Evolutionary conservation across 2,113 vertebrate genomes (phyloP), one percentile per base, ranked within the genome.

Genomic region (Hydrolagus affinis): DNA sequence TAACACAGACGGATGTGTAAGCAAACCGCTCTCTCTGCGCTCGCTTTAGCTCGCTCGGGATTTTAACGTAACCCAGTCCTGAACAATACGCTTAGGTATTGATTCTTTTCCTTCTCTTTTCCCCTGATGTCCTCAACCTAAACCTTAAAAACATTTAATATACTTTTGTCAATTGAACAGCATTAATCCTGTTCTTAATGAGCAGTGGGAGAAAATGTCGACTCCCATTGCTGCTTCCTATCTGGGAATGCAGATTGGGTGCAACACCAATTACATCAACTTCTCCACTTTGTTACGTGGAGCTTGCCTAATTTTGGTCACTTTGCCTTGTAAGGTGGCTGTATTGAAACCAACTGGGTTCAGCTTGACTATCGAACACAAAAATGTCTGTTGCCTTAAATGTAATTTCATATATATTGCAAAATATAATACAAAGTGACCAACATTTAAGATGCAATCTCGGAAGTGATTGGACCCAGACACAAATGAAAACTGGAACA

Each of bases 271-370:
- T 64, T 66, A 30, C 25, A 66, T 66, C 32, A 78, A 66, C 32
- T 83, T 57, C 59, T 83, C 28, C 25, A 17, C 21, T 12, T 66
- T 66, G 57, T 83, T 64, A 28, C 59, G 66, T 83, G 62, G 62
- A 83, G 78, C 66, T 17, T 60, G 78, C 66, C 60, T 64, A 83
- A 83, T 66, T 11, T 83, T 83, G 78, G 60, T 83, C 78, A 83
- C 78, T 83, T 83, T 83, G 66, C 77, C 44, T 30, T 83, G 77
- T 32, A 64, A 66, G 59, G 59, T 83, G 78, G 23, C 78, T 68
- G 23, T 25, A 83, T 62, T 60, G 66, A 83, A 83, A 62, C 78
- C 64, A 66, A 62, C 64, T 83, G 78, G 78, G 62, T 83, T 83
- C 23, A 32, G 32, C 62, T 11, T 66, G 78, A 83, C 78, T 28